Percentiles rank a stretch among this genome's conserved stretches.
Evolutionary conservation across 2,113 vertebrate species (phyloP).

Genomic region (Protobothrops mucrosquamatus): DNA sequence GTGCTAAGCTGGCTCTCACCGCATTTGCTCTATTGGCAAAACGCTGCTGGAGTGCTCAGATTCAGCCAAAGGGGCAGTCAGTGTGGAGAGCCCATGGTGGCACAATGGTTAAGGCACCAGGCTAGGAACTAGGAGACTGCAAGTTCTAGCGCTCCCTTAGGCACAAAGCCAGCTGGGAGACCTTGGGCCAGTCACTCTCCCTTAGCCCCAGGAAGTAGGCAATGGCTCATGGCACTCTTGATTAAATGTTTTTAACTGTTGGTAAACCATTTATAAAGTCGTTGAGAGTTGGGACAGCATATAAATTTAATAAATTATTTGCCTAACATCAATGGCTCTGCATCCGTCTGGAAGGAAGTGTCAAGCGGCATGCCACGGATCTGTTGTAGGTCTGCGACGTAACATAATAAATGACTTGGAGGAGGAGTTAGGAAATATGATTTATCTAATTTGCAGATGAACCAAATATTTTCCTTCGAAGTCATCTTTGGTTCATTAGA

Average conservation of each 20-base stretch:
- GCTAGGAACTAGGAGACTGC: neutral
- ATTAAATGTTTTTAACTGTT: neutral
- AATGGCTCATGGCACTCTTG: neutral
- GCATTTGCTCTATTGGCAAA: neutral
- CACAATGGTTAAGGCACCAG: neutral
- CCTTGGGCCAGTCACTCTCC: neutral
- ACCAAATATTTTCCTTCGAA: neutral
- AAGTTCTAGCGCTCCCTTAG: neutral
- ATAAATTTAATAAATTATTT: neutral
- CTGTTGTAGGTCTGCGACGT: neutral
- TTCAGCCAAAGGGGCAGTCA: neutral
- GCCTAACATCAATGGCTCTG: neutral
- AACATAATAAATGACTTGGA: neutral
- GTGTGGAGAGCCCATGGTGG: neutral
- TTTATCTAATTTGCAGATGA: neutral
- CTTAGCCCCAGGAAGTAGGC: neutral
- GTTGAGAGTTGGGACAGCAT: neutral
- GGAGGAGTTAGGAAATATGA: neutral
- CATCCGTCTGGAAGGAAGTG: neutral
- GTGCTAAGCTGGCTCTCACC: neutral
- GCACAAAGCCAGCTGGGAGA: neutral
- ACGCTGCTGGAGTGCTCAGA: neutral
- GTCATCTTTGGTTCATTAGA: neutral
- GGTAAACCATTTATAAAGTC: neutral
- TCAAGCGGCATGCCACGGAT: neutral